Evolutionary conservation across 2,797 vertebrate species (phyloP), one percentile per base, ranked within the genome.

Genomic region (Halcyon badia): DNA sequence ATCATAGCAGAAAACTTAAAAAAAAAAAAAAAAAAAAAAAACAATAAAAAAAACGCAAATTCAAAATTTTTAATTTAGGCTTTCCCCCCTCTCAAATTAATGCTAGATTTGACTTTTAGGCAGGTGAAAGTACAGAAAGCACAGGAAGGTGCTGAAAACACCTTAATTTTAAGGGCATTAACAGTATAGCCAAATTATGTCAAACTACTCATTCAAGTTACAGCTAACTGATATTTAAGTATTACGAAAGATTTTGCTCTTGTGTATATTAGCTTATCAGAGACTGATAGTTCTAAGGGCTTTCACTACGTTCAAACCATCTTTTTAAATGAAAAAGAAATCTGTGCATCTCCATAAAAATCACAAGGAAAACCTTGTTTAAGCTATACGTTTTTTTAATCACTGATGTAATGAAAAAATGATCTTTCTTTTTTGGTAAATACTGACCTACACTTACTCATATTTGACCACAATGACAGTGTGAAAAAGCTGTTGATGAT

Each of bases 1-100:
- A 92, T 48, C 6, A 10, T 81, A 97, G 96, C 4, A 96, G 79
- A 87, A 96, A 97, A 87, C 49, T 82, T 93, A 21, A 91, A 77
- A 93, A 61, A 26, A 25, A 26, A 90, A 79, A 89, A 37, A 48
- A 22, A 48, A 89, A 77, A 79, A n/a, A n/a, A n/a, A n/a, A n/a
- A n/a, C n/a, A n/a, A n/a, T n/a, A 79, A 89, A 37, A 48, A 22
- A 48, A 89, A 77, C 77, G 30, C 48, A 95, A 95, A 66, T 94
- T 93, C 81, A 62, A 92, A 88, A 52, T 49, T 44, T 60, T 90
- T 86, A 94, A 93, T 56, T 91, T 46, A 7, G 28, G 68, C 56
- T 89, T 91, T 89, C 64, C 64, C 35, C 85, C 42, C 80, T 96
- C 75, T 88, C 56, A 96, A 90, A 94, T 83, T 65, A 95, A 79